These are phyloP conservation scores for Agonum fuliginosum DNA, from an alignment of 2,888 invertebrate genomes.

Conservation along the genomic window DNA sequence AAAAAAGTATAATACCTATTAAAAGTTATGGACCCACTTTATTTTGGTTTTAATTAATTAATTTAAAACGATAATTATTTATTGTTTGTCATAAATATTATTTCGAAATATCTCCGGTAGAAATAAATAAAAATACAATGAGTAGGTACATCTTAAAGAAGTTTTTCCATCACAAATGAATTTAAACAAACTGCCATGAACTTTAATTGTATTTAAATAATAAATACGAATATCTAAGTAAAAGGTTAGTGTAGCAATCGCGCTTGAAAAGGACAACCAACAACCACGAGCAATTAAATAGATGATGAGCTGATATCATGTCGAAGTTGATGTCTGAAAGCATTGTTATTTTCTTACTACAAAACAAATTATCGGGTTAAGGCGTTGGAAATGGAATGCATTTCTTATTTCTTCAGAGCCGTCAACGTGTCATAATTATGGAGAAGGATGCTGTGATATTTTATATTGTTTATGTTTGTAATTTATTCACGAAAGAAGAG, in stretches of 20 bases:
- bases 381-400: slow-evolving; percentile 44
- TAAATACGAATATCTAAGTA: slow-evolving; percentile 13
- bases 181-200: slow-evolving; percentile 4
- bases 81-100: neutral
- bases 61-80: neutral
- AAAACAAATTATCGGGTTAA: slow-evolving; percentile 44
- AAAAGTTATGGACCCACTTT: too few relatives aligned
- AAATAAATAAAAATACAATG: neutral
- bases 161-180: slow-evolving; percentile 7
- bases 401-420: slow-evolving; percentile 10
- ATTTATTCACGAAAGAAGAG: too few relatives aligned
- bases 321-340: slow-evolving; percentile 27
- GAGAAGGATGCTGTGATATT: slow-evolving; percentile 12
- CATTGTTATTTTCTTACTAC: slow-evolving; percentile 50
- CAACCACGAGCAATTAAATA: slow-evolving; percentile 37
- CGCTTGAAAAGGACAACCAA: slow-evolving; percentile 42
- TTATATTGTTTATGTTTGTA: neutral
- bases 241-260: slow-evolving; percentile 52
- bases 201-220: slow-evolving; percentile 43
- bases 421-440: slow-evolving; percentile 21
- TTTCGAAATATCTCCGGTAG: neutral
- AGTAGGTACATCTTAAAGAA: neutral
- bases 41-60: neutral
- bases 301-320: slow-evolving; percentile 47
- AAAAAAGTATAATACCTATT: neutral